These are phyloP conservation scores for Alfaro cultratus DNA, from an alignment of 2,797 vertebrate genomes.

Conservation along the genomic window DNA sequence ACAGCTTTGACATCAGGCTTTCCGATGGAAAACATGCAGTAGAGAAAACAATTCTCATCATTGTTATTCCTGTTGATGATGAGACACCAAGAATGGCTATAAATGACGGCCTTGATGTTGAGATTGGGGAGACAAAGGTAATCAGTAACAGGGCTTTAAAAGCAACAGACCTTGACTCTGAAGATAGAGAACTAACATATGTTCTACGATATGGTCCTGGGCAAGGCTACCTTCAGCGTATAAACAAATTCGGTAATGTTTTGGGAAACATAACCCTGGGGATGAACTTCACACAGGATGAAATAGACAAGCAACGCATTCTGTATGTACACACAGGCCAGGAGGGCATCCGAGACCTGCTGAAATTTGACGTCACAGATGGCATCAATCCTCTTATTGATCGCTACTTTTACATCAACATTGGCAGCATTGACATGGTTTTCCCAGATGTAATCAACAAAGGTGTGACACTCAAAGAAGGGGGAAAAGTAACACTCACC, in stretches of 20 bases:
- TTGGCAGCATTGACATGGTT: constrained; percentile 84
- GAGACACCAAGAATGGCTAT: constrained; percentile 87
- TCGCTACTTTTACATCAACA: constrained; percentile 87
- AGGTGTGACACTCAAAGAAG: constrained; percentile 88
- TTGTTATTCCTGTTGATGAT: constrained; percentile 88
- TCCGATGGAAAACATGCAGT: constrained; percentile 85
- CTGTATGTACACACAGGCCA: constrained; percentile 86
- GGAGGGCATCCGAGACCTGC: constrained; percentile 85
- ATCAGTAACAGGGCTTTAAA: constrained; percentile 85
- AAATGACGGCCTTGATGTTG: constrained; percentile 86
- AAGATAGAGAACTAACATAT: constrained; percentile 86
- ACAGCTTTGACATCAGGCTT: constrained; percentile 86
- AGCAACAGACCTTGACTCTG: constrained; percentile 89
- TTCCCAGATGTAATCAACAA: constrained; percentile 90
- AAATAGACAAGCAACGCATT: constrained; percentile 86
- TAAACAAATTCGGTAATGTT: constrained; percentile 79
- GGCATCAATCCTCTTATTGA: constrained; percentile 87
- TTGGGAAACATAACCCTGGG: constrained; percentile 83
- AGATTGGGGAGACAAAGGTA: constrained; percentile 85
- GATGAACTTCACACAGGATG: constrained; percentile 90
- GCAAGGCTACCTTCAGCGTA: constrained; percentile 86
- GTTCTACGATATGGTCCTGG: constrained; percentile 81
- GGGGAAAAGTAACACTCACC: constrained; percentile 85
- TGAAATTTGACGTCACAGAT: constrained; percentile 92
- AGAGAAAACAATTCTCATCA: constrained; percentile 83